Evolutionary conservation across 2,888 invertebrate genomes (phyloP), one percentile per base, ranked within the genome.

Genomic region (Capitulum mitella): DNA sequence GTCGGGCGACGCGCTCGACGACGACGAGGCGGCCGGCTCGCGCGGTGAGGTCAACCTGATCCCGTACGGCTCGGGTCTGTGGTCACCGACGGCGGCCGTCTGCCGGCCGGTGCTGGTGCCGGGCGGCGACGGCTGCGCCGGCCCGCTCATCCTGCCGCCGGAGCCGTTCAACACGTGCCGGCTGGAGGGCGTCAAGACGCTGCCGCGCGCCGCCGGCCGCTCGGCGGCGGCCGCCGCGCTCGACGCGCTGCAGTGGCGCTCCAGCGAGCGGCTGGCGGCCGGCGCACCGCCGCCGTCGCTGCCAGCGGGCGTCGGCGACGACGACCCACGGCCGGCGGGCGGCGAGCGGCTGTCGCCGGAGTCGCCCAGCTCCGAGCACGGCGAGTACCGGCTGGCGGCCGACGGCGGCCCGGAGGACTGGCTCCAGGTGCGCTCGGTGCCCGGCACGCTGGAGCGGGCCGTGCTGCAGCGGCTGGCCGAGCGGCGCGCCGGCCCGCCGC

Each of bases 341-440:
- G 58, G 12, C 3, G 58, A 12, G 8, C 58, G 58, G n/a, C 58
- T 58, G n/a, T 70, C 70, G 26, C 70, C 70, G 0, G 70, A 70
- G 70, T 70, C 70, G 70, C 70, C 70, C 26, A 40, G 22, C 40
- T 70, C 70, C 10, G 70, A 70, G 1, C 70, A 70, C 40, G 70
- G 70, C 26, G 70, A 70, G 40, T 70, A 70, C 40, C 70, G 40
- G 40, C 70, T 70, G 70, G 29, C 70, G 10, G 70, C 37, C 10
- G 58, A 58, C 6, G 26, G 22, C 37, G 37, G 14, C 8, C 37
- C 8, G 37, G 70, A 70, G 26, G 70, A 70, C 37, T 70, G 70
- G 70, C 70, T 70, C 26, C 70, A 70, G 40, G 70, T 70, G 40
- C 70, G 70, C 26, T 70, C 70, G 0, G 70, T 70, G 70, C 70